Evolutionary conservation across 1,140 invertebrate species (phyloP), one percentile per base, ranked within the genome.

Genomic region (Brachionus koreanus): DNA sequence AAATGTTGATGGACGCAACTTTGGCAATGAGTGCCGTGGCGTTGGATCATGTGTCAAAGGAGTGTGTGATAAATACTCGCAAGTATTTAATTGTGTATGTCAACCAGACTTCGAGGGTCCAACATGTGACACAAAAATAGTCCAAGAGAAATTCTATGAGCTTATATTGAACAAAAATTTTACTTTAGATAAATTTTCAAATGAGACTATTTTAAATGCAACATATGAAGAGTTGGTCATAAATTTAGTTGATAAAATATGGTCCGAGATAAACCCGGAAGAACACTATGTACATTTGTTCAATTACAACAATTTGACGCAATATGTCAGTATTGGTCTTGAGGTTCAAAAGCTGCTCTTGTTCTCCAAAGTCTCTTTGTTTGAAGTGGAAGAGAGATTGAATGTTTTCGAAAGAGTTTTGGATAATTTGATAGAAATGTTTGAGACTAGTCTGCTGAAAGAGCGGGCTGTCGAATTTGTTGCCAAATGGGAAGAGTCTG

Each of bases 391-490:
- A 23, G 12, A 74, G 4, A 74, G 42, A 12, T 42, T 74, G 7
- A 29, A 33, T 12, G 12, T 74, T 13, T 74, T 16, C 12, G 37
- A 43, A 10, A 7, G 25, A 74, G 69, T 74, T 13, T 25, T 74
- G 19, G 69, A 74, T 46, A 13, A 13, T 25, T 46, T 74, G 16
- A 74, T 74, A 46, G 42, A 43, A 10, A 16, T 46, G 9, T 74
- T 74, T 25, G 19, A 43, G 19, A 46, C 43, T 12, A 29, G 42
- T 29, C 3, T 16, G 43, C 5, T 74, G 0, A 74, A 29, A 46
- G 42, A 74, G 19, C 39, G 46, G 46, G 69, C 69, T 13, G 25
- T 74, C 13, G 43, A 42, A n/a, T 74, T 74, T 74, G 69, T 74
- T 25, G 39, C 7, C 23, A 39, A 74, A 74, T 74, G 69, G 69